Base-by-base conservation (phyloP, 2,113 vertebrate species). In the Halcyon malimbica region DNA sequence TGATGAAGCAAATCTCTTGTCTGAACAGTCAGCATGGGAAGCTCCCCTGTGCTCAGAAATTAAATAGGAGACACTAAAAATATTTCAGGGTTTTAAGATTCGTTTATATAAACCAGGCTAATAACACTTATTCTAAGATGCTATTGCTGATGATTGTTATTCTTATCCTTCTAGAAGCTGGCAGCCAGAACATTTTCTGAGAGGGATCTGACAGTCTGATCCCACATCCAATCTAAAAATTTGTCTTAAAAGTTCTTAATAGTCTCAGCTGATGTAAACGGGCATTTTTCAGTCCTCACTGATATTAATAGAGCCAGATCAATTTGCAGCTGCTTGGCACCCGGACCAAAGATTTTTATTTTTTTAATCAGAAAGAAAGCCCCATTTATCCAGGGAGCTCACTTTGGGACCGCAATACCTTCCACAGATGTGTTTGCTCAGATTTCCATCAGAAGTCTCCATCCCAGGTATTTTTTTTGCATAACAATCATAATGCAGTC, bases 271-370 rank as follows among this genome's bases (percentile, higher is more conserved):
- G 94, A 89, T 83, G 25, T 63, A 89, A 95, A 76, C n/a, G 79
- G 77, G 41, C 65, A 64, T 94, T 93, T 74, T 76, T 85, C 41
- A 77, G 46, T 75, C 57, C 69, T 93, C 54, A 31, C 41, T 89
- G 84, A 76, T 44, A 78, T 21, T 82, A 89, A 62, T 7, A 82
- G 31, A 89, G 48, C 42, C 62, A 87, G 44, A 91, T 92, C 88
- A 95, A 84, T 91, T 89, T 92, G 91, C 87, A 95, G 89, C 83
- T 94, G 83, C 83, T 96, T 92, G 92, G 87, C 80, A 96, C 70
- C 89, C 95, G 95, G 89, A 23, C 57, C 37, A 54, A 84, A 76
- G 42, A 76, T 75, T 92, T 96, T 92, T 44, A 68, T 62, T 76
- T 95, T 59, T 81, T 93, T 69, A 94, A 96, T 93, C 82, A 77